Evolutionary conservation across 2,113 vertebrate species (phyloP), one percentile per base, ranked within the genome.

Genomic region (Cavia porcellus): DNA sequence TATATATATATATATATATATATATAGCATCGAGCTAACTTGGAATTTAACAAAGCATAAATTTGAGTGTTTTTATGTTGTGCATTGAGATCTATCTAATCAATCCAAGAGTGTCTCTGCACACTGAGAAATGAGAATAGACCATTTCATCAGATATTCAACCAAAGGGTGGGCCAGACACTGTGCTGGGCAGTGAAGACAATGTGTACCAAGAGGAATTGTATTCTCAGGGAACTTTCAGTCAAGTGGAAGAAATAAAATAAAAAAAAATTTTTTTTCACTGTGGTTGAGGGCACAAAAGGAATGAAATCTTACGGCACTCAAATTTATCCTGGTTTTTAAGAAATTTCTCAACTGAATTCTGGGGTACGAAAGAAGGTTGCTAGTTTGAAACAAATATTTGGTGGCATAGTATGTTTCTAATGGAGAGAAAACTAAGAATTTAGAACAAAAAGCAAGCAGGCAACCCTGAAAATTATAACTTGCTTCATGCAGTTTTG

Each of bases 401-500:
- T 7, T 70, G 42, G 35, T 32, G 11, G 35, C 35, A 25, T n/a
- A 52, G 52, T 52, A 32, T 28, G 3, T 57, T 77, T n/a, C 20
- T 42, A 17, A 61, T 7, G 12, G 13, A 59, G 9, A 35, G 30
- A 86, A 84, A n/a, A 20, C 20, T 10, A 12, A 19, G 19, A 19
- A 30, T 12, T 47, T 57, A 35, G n/a, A 38, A 1, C 11, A 38
- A 47, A 68, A 55, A 20, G 24, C 32, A 86, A 70, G 4, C 35
- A 45, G 52, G 14, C 12, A 45, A 6, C 32, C 14, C 25, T 7
- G 47, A 4, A 47, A 15, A 55, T 1, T 0, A 55, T 7, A n/a
- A 50, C 7, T 11, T 11, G 4, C 2, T 6, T 55, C 10, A 0
- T 2, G 0, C 0, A 3, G 8, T 13, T 10, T 25, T 1, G 20